Evolutionary conservation across 1,140 invertebrate species (phyloP).

Genomic region (Dufourea novaeangliae): DNA sequence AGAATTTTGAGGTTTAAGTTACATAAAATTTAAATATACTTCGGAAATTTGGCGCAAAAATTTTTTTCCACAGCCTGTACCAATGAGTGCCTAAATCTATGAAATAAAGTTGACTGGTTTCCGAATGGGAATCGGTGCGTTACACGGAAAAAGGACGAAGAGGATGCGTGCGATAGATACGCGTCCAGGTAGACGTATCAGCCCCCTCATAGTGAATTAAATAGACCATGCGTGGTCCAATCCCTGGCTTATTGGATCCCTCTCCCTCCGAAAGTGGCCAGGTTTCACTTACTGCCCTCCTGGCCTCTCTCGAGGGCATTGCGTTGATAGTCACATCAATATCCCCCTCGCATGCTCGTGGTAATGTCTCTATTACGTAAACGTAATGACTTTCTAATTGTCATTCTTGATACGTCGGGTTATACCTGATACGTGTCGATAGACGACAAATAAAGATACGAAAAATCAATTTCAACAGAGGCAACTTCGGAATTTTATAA

Average conservation of each 20-base stretch:
- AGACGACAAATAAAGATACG: not conserved
- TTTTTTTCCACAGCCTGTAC: no score
- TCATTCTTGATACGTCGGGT: not conserved
- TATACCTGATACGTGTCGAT: no score
- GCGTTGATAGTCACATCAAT: constrained; percentile 31
- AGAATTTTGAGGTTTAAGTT: no score
- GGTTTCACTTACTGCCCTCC: constrained; percentile 67
- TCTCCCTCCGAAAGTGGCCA: constrained; percentile 62
- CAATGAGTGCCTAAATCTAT: not conserved
- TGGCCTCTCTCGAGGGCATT: constrained; percentile 53
- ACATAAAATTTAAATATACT: not conserved
- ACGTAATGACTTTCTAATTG: constrained; percentile 14
- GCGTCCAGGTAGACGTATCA: constrained; percentile 42
- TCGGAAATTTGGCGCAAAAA: no score
- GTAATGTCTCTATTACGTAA: constrained; percentile 14
- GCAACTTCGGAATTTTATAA: no score
- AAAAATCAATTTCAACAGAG: not conserved
- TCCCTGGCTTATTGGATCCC: constrained; percentile 69
- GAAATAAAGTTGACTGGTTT: not conserved
- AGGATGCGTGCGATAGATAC: constrained; percentile 50
- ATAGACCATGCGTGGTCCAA: constrained; percentile 63
- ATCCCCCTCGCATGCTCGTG: constrained; percentile 9
- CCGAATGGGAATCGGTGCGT: constrained; percentile 3
- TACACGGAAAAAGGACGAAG: constrained; percentile 29
- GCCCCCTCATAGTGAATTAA: constrained; percentile 65